These are phyloP conservation scores for Molorchus minor DNA, from an alignment of 2,888 invertebrate species.

Conservation along the genomic window DNA sequence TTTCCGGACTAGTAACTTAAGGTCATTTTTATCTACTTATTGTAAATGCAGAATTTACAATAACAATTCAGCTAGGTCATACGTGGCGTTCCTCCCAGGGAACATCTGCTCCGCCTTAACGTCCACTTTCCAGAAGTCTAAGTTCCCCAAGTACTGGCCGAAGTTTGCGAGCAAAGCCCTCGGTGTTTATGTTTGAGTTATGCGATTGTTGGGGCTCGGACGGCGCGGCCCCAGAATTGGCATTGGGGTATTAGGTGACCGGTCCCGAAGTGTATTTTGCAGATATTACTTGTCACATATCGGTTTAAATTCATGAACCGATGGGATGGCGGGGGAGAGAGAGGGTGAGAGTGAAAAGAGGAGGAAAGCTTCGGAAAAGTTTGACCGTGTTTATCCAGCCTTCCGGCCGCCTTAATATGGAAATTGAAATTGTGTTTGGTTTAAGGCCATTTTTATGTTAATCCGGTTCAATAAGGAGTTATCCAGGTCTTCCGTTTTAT, in stretches of 20 bases:
- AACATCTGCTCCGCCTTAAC: not conserved
- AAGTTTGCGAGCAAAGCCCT: slow-evolving; percentile 11
- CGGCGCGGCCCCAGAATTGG: slow-evolving; percentile 17
- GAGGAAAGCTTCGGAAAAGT: slow-evolving; percentile 21
- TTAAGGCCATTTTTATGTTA: slow-evolving; percentile 33
- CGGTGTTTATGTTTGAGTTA: slow-evolving; percentile 21
- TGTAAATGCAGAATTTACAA: too few species aligned
- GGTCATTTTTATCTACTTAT: too few species aligned
- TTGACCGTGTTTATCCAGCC: slow-evolving; percentile 25
- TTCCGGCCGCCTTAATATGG: slow-evolving; percentile 37
- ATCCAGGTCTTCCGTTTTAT: slow-evolving; percentile 15
- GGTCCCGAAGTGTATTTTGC: slow-evolving; percentile 29
- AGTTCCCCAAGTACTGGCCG: not conserved
- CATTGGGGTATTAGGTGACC: slow-evolving; percentile 24
- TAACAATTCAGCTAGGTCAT: too few species aligned
- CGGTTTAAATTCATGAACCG: slow-evolving; percentile 32
- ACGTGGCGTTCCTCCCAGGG: too few species aligned
- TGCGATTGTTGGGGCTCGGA: slow-evolving; percentile 21
- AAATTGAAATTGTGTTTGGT: slow-evolving; percentile 42
- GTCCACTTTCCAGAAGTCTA: slow-evolving; percentile 2
- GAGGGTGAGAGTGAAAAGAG: not conserved
- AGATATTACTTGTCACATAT: slow-evolving; percentile 33
- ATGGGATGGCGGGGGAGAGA: not conserved
- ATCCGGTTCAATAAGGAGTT: slow-evolving; percentile 22
- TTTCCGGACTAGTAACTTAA: too few species aligned